Percentiles rank a stretch among this genome's conserved stretches.
Conservation (phyloP, 53 echinoderm and acorn worm genomes). For the Stichopus horrens region DNA sequence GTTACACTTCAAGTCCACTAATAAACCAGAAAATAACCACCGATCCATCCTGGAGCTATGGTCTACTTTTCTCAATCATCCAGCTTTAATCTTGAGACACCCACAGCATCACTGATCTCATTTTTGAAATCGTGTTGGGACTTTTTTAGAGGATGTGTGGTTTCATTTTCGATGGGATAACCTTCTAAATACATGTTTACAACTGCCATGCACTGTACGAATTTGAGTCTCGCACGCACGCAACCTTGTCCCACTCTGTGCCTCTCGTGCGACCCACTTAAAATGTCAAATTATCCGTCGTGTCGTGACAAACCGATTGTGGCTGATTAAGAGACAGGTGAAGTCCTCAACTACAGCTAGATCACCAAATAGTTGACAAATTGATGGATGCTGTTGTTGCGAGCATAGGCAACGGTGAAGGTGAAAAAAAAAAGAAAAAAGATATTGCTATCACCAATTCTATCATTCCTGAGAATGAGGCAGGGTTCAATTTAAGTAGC, state of each 20-base stretch:
- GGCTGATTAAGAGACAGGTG: conserved; percentile 24
- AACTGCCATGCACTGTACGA: no score
- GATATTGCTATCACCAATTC: not conserved
- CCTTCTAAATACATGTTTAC: no score
- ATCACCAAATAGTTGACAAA: conserved; percentile 14
- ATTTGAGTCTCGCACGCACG: not conserved
- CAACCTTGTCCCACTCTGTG: not conserved
- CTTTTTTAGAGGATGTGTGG: no score
- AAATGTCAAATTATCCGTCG: conserved; percentile 14
- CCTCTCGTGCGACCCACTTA: conserved; percentile 13
- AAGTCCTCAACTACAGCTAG: conserved; percentile 9
- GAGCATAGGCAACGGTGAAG: no score
- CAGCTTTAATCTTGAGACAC: no score
- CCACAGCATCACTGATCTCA: no score
- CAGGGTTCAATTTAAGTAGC: not conserved
- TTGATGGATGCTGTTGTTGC: conserved; percentile 18
- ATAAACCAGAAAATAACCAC: no score
- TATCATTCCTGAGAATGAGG: not conserved
- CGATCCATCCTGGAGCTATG: no score
- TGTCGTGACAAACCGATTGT: conserved; percentile 11
- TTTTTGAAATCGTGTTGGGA: no score
- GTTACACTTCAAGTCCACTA: no score
- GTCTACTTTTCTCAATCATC: no score
- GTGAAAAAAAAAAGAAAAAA: not conserved
- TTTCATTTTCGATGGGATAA: no score